Evolutionary conservation across 2,888 invertebrate species (phyloP).

Genomic region (Oegoconia quadripuncta): DNA sequence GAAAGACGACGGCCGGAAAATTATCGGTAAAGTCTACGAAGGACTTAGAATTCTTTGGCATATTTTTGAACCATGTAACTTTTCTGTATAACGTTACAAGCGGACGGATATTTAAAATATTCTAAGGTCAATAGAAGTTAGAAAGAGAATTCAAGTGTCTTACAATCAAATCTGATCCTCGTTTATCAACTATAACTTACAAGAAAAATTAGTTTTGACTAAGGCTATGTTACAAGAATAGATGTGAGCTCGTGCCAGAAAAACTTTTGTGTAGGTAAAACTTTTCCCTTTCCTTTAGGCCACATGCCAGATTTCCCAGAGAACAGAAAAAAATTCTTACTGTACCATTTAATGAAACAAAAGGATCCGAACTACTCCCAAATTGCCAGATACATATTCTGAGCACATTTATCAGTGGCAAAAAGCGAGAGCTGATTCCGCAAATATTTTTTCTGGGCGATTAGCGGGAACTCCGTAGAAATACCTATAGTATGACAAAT

Average conservation of each 20-base stretch:
- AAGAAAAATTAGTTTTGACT: too few species aligned
- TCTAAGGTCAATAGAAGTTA: too few species aligned
- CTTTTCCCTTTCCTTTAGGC: constrained; percentile 6
- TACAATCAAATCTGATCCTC: too few species aligned
- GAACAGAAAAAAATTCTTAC: constrained; percentile 28
- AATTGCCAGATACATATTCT: constrained; percentile 65
- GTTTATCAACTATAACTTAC: too few species aligned
- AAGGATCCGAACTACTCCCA: constrained; percentile 48
- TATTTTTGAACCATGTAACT: too few species aligned
- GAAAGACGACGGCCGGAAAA: too few species aligned
- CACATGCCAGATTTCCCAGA: constrained; percentile 37
- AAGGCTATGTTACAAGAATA: background rate
- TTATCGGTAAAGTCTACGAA: too few species aligned
- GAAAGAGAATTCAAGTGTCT: too few species aligned
- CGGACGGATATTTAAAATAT: too few species aligned
- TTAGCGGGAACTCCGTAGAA: constrained; percentile 69
- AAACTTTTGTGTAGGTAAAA: background rate
- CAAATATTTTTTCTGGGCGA: constrained; percentile 76
- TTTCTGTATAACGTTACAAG: too few species aligned
- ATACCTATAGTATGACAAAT: constrained; percentile 51
- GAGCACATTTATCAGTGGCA: constrained; percentile 66
- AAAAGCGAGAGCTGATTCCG: constrained; percentile 63
- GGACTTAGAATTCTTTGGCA: too few species aligned
- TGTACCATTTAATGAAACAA: constrained; percentile 57
- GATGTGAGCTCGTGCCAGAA: background rate